These are phyloP conservation scores for Eurystomus glaucurus DNA, from an alignment of 2,797 vertebrate genomes.

Conservation along the genomic window DNA sequence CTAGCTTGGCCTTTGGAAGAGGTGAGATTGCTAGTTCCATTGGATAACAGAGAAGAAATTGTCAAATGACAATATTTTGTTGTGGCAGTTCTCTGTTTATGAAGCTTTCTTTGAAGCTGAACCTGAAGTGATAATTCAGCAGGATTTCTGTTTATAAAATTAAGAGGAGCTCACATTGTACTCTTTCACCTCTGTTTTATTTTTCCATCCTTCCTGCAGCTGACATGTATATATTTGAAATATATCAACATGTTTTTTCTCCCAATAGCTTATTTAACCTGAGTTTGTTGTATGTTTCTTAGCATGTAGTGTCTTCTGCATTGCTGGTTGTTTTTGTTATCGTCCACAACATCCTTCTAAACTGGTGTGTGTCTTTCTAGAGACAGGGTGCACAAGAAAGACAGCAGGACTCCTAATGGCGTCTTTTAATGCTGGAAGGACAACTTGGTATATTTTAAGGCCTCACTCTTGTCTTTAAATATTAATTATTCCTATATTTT, in stretches of 20 bases:
- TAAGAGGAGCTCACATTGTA: fast-evolving
- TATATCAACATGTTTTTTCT: neutral
- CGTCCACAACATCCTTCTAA: neutral
- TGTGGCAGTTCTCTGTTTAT: neutral
- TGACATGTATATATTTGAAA: neutral
- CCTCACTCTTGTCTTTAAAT: neutral
- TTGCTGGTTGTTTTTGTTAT: neutral
- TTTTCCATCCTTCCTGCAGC: neutral
- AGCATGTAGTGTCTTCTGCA: neutral
- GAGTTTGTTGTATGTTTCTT: neutral
- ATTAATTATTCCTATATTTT: neutral
- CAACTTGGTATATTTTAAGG: neutral
- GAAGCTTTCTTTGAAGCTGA: neutral
- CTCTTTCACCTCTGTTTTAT: neutral
- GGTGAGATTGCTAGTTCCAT: fast-evolving
- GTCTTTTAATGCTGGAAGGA: neutral
- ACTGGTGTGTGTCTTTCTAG: neutral
- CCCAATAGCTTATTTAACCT: neutral
- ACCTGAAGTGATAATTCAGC: neutral
- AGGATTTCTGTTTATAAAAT: neutral
- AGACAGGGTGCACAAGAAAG: fast-evolving
- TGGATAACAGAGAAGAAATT: neutral
- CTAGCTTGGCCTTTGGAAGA: neutral
- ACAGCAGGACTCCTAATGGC: neutral
- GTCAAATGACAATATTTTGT: neutral